phyloP scores from a whole-genome alignment of 2,797 vertebrate species.

The Hemibagrus guttatus region DNA sequence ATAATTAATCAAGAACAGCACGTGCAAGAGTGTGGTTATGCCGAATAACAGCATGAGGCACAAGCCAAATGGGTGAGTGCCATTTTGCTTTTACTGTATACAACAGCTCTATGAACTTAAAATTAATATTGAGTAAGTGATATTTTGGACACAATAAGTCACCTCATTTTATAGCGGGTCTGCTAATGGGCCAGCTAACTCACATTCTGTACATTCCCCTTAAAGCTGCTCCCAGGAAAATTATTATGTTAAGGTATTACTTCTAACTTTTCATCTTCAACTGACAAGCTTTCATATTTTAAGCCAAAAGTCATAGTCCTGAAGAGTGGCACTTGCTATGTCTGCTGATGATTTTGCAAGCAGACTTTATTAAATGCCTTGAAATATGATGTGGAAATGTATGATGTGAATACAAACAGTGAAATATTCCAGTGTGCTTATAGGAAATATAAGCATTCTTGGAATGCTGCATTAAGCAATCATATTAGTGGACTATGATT shows the following conservation, averaged over 20 bases:
- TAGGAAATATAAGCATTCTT: too few relatives aligned
- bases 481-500: neutral
- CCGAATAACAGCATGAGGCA: neutral
- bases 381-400: neutral
- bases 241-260: too few relatives aligned
- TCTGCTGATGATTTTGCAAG: neutral
- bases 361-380: neutral
- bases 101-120: neutral
- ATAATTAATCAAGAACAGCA: neutral
- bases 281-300: neutral
- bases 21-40: neutral
- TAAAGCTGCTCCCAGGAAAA: neutral
- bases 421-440: neutral
- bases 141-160: neutral
- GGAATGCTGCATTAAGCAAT: neutral
- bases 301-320: too few relatives aligned
- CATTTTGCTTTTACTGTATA: neutral
- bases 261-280: neutral
- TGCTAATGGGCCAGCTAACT: neutral
- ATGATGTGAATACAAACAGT: neutral
- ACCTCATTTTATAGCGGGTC: neutral
- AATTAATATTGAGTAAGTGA: neutral
- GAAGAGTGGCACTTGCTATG: neutral
- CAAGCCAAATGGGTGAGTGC: neutral
- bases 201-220: neutral